These are phyloP conservation scores for Fistularia commersonii DNA, from an alignment of 2,797 vertebrate species.

Conservation along the genomic window DNA sequence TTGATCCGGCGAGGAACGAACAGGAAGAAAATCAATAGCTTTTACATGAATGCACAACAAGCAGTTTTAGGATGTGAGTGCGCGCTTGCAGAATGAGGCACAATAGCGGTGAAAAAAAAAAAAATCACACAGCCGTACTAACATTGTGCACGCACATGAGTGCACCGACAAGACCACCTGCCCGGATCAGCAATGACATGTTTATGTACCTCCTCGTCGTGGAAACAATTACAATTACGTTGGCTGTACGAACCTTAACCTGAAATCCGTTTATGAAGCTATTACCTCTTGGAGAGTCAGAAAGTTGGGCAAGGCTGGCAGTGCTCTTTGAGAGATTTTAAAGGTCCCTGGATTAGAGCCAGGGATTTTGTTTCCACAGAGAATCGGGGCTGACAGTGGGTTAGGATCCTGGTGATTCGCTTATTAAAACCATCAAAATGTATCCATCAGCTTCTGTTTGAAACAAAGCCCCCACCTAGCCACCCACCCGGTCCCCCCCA, in stretches of 20 bases:
- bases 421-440: conserved; percentile 39
- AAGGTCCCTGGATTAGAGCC: conserved; percentile 41
- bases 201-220: neutral
- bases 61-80: conserved; percentile 54
- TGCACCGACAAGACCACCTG: neutral
- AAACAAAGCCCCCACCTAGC: neutral
- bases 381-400: conserved; percentile 36
- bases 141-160: neutral
- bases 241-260: conserved; percentile 6
- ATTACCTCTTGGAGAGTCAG: conserved; percentile 15
- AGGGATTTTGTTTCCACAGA: conserved; percentile 39
- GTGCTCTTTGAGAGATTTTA: conserved; percentile 33
- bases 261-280: conserved; percentile 8
- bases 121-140: neutral
- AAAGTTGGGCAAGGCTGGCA: conserved; percentile 15
- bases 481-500: neutral
- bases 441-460: conserved; percentile 10
- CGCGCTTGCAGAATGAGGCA: conserved; percentile 24
- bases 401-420: conserved; percentile 29
- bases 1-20: conserved; percentile 61
- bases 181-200: too few relatives aligned
- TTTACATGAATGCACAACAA: conserved; percentile 75
- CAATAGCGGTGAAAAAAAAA: conserved; percentile 10
- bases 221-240: neutral
- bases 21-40: conserved; percentile 71